Conservation (phyloP, 2,888 invertebrate species). For the Rhagophthalmus giganteus region DNA sequence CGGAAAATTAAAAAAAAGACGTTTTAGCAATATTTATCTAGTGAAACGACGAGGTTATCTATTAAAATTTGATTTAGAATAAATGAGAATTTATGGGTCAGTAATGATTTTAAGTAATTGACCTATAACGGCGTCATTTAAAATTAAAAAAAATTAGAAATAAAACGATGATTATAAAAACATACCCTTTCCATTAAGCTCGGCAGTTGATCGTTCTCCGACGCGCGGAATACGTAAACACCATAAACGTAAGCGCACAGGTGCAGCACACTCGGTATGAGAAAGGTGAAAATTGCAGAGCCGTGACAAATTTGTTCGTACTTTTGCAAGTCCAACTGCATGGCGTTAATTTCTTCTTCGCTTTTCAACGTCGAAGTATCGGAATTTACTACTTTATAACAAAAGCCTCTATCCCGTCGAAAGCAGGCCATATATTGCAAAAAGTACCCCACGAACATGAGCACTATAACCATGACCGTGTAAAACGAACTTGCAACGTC, state of each 20-base stretch:
- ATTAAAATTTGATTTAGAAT: too few species aligned
- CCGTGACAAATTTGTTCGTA: constrained; percentile 71
- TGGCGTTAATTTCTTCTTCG: constrained; percentile 3
- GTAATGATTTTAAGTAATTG: too few species aligned
- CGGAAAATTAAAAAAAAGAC: too few species aligned
- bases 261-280: constrained; percentile 74
- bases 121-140: neutral
- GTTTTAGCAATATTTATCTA: too few species aligned
- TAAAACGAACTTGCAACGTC: constrained; percentile 69
- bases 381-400: constrained; percentile 56
- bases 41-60: too few species aligned
- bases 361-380: constrained; percentile 1
- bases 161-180: neutral
- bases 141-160: neutral
- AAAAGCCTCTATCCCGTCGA: constrained; percentile 74
- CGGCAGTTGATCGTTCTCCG: constrained; percentile 81
- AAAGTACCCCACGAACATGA: constrained; percentile 72
- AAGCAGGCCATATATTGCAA: constrained; percentile 79
- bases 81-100: too few species aligned
- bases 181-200: constrained; percentile 78
- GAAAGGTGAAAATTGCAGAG: constrained; percentile 70
- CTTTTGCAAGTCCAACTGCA: constrained; percentile 38
- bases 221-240: constrained; percentile 71
- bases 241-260: constrained; percentile 74
- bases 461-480: constrained; percentile 66